Evolutionary conservation across 2,797 vertebrate species (phyloP), one percentile per base, ranked within the genome.

Genomic region (Pangasius djambal): DNA sequence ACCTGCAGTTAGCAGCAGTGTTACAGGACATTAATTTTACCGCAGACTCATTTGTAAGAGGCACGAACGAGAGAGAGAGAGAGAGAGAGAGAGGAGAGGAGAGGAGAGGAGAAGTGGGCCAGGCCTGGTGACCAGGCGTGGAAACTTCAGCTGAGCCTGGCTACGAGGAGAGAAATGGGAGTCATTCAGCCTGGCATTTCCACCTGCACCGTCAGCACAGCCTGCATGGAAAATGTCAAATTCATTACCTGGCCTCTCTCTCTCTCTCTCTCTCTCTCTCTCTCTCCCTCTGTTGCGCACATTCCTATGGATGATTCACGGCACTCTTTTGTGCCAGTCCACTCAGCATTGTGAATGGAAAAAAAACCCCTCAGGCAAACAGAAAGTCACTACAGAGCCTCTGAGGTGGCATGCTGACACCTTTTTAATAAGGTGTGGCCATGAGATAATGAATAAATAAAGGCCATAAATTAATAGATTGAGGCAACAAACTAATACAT

Each of bases 11-110:
- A 94, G 89, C 92, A 52, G 88, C 83, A 12, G 75, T 90, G 95
- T 94, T 94, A 96, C 94, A 95, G 91, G 86, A 89, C 92, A 89
- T 96, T 94, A 94, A 94, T 94, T 95, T 95, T 91, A 95, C 93
- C 89, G 93, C 91, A 93, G 91, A 78, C 89, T 93, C 92, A 92
- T 94, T 94, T 94, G 92, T 93, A 93, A 90, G 88, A 69, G 61
- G 82, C 65, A 87, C 48, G 67, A 81, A 44, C 85, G 85, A 78
- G 86, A 69, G 65, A 87, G 61, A 89, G 81, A 83, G 69, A 81
- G 72, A 75, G 52, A 82, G 40, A 77, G 67, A 83, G 77, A 79
- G 61, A 72, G 87, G 79, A 59, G n/a, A 37, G 74, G 31, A 81
- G 72, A 57, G 72, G 52, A 48, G 82, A 67, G 44, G 55, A 44